phyloP scores from a whole-genome alignment of 2,797 vertebrate species.

The Mormyrus hasselquistii region DNA sequence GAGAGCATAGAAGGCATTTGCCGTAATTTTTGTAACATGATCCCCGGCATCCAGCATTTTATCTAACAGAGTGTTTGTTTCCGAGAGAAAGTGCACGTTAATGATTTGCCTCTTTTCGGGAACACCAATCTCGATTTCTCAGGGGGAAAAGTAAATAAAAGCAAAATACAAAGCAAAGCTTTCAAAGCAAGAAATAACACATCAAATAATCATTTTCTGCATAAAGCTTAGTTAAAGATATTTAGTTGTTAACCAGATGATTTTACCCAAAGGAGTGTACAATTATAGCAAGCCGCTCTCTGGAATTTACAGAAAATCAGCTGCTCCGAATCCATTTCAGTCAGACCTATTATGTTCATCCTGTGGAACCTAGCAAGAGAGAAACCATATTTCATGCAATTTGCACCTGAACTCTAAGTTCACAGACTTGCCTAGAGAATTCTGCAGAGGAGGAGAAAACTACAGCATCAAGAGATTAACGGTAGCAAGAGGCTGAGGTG shows the following conservation, averaged over 20 bases:
- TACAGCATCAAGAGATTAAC: neutral
- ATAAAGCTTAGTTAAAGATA: neutral
- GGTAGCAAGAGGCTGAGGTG: neutral
- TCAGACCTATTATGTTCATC: neutral
- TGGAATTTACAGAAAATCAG: neutral
- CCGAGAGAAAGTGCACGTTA: neutral
- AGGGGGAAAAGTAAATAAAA: neutral
- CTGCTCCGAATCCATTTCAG: neutral
- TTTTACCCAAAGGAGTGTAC: neutral
- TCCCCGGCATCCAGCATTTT: neutral
- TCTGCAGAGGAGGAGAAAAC: neutral
- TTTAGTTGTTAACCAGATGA: neutral
- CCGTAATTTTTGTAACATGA: neutral
- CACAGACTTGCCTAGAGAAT: neutral
- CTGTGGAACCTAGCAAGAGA: neutral
- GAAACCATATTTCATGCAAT: neutral
- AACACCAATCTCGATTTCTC: neutral
- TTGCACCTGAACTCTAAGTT: neutral
- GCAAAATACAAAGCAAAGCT: neutral
- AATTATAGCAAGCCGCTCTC: neutral
- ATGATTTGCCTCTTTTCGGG: neutral
- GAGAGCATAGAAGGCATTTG: neutral
- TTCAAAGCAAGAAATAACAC: neutral
- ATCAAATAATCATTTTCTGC: neutral
- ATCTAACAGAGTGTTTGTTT: neutral